Conservation (phyloP, 2,888 invertebrate genomes). For the Brenthis ino region DNA sequence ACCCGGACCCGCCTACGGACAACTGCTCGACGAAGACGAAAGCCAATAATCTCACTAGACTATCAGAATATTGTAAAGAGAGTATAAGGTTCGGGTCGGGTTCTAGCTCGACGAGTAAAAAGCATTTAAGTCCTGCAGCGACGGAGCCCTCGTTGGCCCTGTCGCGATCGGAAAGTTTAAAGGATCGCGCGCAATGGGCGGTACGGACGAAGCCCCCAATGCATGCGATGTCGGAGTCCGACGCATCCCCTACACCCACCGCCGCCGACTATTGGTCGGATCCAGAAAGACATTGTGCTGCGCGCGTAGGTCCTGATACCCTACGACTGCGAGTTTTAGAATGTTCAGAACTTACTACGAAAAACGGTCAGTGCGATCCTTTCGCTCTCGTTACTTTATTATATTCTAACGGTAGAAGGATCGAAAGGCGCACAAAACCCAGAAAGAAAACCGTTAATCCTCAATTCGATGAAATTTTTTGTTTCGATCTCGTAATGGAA, state of each 20-base stretch:
- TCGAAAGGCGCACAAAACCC: conserved; percentile 91
- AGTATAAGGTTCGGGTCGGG: conserved; percentile 76
- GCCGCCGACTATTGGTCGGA: conserved; percentile 80
- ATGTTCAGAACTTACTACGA: conserved; percentile 93
- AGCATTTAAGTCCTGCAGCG: conserved; percentile 65
- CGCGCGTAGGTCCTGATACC: conserved; percentile 73
- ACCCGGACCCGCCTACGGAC: conserved; percentile 65
- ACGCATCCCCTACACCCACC: conserved; percentile 69
- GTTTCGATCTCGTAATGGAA: conserved; percentile 86
- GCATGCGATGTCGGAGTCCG: conserved; percentile 72
- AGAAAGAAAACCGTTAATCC: conserved; percentile 95
- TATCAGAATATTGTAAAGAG: conserved; percentile 77
- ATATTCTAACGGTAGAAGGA: conserved; percentile 90
- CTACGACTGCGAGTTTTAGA: conserved; percentile 87
- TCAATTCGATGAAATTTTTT: conserved; percentile 93
- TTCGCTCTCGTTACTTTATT: conserved; percentile 91
- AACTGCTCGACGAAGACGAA: conserved; percentile 59
- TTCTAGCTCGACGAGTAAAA: conserved; percentile 76
- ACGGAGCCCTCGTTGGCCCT: conserved; percentile 70
- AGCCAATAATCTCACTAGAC: conserved; percentile 70
- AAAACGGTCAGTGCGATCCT: conserved; percentile 95
- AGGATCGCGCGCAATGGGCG: conserved; percentile 72
- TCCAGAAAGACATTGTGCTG: conserved; percentile 75
- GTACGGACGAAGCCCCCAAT: conserved; percentile 68
- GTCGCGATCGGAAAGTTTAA: conserved; percentile 76